Evolutionary conservation across 2,888 invertebrate genomes (phyloP).

Genomic region (Drosophila koepferae): DNA sequence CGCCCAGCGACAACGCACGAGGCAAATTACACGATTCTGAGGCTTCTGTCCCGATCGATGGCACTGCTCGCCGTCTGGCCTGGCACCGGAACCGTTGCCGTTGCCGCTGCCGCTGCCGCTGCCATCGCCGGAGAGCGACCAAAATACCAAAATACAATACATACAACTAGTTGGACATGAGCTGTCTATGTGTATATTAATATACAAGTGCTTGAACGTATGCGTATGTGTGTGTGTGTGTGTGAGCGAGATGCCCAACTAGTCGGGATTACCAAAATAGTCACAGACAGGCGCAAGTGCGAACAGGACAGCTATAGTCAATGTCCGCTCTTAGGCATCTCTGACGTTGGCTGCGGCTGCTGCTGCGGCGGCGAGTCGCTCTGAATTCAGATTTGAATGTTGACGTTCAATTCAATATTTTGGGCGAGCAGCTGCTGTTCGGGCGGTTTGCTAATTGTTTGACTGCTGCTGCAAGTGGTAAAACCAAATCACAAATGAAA

Average conservation of each 20-base stretch:
- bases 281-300: slow-evolving; percentile 25
- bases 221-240: not conserved
- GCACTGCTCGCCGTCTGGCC: slow-evolving; percentile 68
- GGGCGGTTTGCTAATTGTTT: slow-evolving; percentile 50
- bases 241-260: slow-evolving; percentile 62
- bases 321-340: slow-evolving; percentile 38
- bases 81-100: slow-evolving; percentile 56
- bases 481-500: slow-evolving; percentile 31
- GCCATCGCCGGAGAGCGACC: slow-evolving; percentile 56
- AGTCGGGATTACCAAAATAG: slow-evolving; percentile 45
- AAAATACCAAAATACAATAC: slow-evolving; percentile 62
- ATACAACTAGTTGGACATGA: slow-evolving; percentile 55
- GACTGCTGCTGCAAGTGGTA: slow-evolving; percentile 46
- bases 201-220: slow-evolving; percentile 5
- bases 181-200: slow-evolving; percentile 33
- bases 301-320: slow-evolving; percentile 40
- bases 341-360: slow-evolving; percentile 33
- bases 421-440: slow-evolving; percentile 51
- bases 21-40: slow-evolving; percentile 80
- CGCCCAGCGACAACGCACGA: slow-evolving; percentile 71
- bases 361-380: slow-evolving; percentile 26
- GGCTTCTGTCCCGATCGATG: slow-evolving; percentile 71
- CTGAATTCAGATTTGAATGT: slow-evolving; percentile 53
- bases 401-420: slow-evolving; percentile 66
- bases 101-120: slow-evolving; percentile 10